phyloP scores from a whole-genome alignment of 2,113 vertebrate species.

The Sakesphorus luctuosus region DNA sequence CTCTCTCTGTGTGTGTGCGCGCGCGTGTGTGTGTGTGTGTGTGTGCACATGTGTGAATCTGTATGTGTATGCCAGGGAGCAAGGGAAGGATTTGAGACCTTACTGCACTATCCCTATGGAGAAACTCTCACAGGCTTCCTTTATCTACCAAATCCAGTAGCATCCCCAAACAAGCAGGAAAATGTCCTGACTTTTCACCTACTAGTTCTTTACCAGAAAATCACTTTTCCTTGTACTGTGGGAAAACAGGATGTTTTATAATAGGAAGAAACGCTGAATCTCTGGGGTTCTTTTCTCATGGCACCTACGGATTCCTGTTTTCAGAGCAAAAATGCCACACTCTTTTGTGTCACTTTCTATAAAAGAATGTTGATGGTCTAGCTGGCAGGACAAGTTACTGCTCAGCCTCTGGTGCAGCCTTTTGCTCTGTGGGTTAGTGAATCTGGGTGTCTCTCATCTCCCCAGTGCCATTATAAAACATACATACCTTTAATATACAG shows the following conservation, averaged over 20 bases:
- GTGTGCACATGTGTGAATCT: too few relatives aligned
- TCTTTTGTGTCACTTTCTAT: neutral
- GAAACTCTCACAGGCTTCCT: neutral
- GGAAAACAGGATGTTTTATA: neutral
- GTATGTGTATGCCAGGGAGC: neutral
- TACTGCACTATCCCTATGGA: neutral
- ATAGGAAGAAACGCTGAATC: neutral
- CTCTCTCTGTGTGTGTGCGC: neutral
- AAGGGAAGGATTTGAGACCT: neutral
- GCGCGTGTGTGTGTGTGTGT: too few relatives aligned
- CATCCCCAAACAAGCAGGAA: neutral
- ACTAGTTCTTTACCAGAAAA: neutral
- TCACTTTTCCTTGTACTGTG: neutral
- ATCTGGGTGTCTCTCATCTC: neutral
- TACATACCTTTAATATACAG: neutral
- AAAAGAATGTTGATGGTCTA: neutral
- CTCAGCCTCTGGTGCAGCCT: neutral
- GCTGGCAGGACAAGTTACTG: neutral
- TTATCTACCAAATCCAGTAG: neutral
- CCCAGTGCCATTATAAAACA: accelerated
- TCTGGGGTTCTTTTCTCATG: neutral
- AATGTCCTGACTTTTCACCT: neutral
- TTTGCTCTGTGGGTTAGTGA: neutral
- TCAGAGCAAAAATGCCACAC: neutral
- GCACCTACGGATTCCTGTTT: neutral